Percentiles rank a stretch among this genome's conserved stretches.
phyloP scores from a whole-genome alignment of 2,113 vertebrate species.

The Narcine bancroftii region DNA sequence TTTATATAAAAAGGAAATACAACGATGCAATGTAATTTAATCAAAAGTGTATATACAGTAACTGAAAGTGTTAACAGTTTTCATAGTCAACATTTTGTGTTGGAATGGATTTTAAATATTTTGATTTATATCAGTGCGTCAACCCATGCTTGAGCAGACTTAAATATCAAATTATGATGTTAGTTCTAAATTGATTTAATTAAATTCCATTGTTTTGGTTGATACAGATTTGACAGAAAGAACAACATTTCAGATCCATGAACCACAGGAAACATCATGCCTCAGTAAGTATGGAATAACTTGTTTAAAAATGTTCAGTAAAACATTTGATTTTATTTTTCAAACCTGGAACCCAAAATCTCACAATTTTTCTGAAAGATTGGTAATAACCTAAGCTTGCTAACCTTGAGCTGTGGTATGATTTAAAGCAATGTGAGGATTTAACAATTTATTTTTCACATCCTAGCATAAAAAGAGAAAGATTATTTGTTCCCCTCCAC shows the following conservation, averaged over 20 bases:
- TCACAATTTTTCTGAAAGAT: not conserved
- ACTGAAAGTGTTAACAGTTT: not conserved
- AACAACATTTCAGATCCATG: not conserved
- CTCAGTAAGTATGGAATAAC: conserved; percentile 24
- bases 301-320: not conserved
- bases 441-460: not conserved
- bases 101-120: not conserved
- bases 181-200: conserved; percentile 19
- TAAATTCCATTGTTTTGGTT: not conserved
- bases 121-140: not conserved
- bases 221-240: not conserved
- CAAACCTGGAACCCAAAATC: not conserved
- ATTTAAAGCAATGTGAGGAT: not conserved
- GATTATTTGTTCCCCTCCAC: not conserved
- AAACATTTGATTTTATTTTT: not conserved
- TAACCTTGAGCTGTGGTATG: not conserved
- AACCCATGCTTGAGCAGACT: not conserved
- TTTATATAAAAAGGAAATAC: not conserved
- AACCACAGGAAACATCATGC: conserved; percentile 16
- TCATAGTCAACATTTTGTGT: not conserved
- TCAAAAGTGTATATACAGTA: not conserved
- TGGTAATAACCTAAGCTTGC: not conserved
- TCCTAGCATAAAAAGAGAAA: not conserved
- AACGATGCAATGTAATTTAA: not conserved
- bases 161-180: not conserved